Evolutionary conservation across 2,888 invertebrate genomes (phyloP).

Genomic region (Empis stercorea): DNA sequence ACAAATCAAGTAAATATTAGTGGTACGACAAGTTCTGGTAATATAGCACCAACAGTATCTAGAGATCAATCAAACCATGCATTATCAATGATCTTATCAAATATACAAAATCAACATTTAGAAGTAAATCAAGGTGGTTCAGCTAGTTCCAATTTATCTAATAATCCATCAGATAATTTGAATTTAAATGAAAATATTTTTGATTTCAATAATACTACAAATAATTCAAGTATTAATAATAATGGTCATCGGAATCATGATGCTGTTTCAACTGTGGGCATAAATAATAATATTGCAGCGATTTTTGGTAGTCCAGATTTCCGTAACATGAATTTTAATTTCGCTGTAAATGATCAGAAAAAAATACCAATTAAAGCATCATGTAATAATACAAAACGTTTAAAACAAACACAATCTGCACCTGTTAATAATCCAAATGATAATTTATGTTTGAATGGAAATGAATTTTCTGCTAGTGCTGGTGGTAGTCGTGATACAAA

Average conservation of each 20-base stretch:
- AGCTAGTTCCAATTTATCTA: neutral
- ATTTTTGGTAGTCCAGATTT: conserved; percentile 14
- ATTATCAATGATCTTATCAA: neutral
- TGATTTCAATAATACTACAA: conserved; percentile 4
- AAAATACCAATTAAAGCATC: conserved; percentile 26
- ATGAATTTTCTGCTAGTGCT: conserved; percentile 4
- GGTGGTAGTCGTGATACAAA: conserved; percentile 12
- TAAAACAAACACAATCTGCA: conserved; percentile 13
- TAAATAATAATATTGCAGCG: conserved; percentile 6
- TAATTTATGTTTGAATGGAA: conserved; percentile 3
- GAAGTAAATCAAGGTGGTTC: neutral
- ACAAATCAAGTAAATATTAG: conserved; percentile 15
- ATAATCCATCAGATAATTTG: neutral
- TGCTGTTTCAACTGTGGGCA: neutral
- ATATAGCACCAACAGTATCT: neutral
- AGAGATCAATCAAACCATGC: neutral
- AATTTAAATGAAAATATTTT: conserved; percentile 5
- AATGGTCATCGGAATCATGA: neutral
- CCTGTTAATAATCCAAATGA: conserved; percentile 6
- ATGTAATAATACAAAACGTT: conserved; percentile 11
- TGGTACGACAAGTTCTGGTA: neutral
- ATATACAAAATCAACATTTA: neutral
- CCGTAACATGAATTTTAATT: conserved; percentile 30
- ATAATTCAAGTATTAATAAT: conserved; percentile 6
- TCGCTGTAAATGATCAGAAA: conserved; percentile 27